Conservation (phyloP, 2,888 invertebrate genomes). For the Penaeus monodon region DNA sequence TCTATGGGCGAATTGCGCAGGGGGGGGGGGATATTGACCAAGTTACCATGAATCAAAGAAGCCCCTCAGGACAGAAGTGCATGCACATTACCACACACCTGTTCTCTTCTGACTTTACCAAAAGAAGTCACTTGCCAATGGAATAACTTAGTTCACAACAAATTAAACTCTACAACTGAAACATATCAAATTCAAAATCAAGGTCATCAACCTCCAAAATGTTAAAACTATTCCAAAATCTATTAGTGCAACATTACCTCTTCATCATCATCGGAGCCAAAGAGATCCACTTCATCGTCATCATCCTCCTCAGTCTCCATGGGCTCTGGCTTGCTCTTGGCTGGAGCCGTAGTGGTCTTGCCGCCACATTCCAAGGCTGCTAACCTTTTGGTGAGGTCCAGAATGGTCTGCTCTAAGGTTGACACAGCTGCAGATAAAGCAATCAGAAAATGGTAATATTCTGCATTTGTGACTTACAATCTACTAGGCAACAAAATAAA, state of each 20-base stretch:
- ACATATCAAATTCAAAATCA: background rate
- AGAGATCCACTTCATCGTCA: conserved; percentile 87
- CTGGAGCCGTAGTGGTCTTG: conserved; percentile 27
- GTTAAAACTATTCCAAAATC: background rate
- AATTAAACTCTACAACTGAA: no score
- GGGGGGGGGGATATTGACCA: no score
- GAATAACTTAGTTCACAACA: no score
- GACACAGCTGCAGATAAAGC: conserved; percentile 31
- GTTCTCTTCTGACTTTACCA: no score
- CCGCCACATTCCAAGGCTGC: conserved; percentile 32
- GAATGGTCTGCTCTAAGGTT: conserved; percentile 22
- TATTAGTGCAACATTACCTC: background rate
- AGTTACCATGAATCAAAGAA: no score
- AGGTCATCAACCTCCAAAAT: background rate
- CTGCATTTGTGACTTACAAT: no score
- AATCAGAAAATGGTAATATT: no score
- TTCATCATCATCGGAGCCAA: conserved; percentile 88
- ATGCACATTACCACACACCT: no score
- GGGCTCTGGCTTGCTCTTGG: conserved; percentile 8
- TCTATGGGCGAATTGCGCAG: no score
- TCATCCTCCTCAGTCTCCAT: conserved; percentile 73
- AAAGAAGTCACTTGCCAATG: no score
- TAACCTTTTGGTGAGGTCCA: conserved; percentile 29
- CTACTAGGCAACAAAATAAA: no score
- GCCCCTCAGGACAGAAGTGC: no score